These are phyloP conservation scores for Syrista parreyssii DNA, from an alignment of 2,888 invertebrate species.

Conservation along the genomic window DNA sequence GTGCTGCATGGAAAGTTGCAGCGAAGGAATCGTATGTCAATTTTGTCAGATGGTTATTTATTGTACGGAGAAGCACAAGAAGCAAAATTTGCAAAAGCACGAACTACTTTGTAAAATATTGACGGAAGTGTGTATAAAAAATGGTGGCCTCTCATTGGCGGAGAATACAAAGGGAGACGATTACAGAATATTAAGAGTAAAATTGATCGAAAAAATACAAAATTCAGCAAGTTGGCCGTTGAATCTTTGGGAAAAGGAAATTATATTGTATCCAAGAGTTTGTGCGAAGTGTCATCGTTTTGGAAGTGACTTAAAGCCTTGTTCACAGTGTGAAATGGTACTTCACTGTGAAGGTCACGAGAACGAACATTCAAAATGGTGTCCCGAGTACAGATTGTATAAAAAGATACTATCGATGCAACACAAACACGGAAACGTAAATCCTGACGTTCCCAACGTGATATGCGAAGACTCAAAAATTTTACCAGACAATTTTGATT, in stretches of 20 bases:
- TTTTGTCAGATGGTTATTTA: slow-evolving; percentile 75
- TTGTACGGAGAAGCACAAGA: slow-evolving; percentile 73
- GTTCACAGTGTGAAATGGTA: slow-evolving; percentile 72
- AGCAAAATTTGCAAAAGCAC: slow-evolving; percentile 71
- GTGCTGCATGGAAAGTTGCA: slow-evolving; percentile 45
- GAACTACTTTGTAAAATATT: slow-evolving; percentile 73
- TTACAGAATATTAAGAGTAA: slow-evolving; percentile 74
- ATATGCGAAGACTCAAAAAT: slow-evolving; percentile 53
- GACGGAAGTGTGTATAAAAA: slow-evolving; percentile 70
- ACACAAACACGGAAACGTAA: slow-evolving; percentile 70
- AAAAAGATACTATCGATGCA: slow-evolving; percentile 72
- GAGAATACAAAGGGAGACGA: slow-evolving; percentile 70
- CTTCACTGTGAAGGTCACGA: slow-evolving; percentile 71
- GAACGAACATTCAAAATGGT: slow-evolving; percentile 72
- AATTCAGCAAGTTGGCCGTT: slow-evolving; percentile 70
- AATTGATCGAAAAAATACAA: slow-evolving; percentile 73
- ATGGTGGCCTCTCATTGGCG: slow-evolving; percentile 68
- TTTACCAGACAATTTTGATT: slow-evolving; percentile 68
- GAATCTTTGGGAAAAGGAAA: slow-evolving; percentile 76
- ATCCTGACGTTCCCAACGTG: slow-evolving; percentile 71
- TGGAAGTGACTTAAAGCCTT: slow-evolving; percentile 71
- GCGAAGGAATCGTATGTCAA: slow-evolving; percentile 55
- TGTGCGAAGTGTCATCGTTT: slow-evolving; percentile 69
- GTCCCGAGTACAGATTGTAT: slow-evolving; percentile 73
- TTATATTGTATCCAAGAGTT: slow-evolving; percentile 75